These are phyloP conservation scores for Frankliniella fusca DNA, from an alignment of 2,888 invertebrate species.

Conservation along the genomic window DNA sequence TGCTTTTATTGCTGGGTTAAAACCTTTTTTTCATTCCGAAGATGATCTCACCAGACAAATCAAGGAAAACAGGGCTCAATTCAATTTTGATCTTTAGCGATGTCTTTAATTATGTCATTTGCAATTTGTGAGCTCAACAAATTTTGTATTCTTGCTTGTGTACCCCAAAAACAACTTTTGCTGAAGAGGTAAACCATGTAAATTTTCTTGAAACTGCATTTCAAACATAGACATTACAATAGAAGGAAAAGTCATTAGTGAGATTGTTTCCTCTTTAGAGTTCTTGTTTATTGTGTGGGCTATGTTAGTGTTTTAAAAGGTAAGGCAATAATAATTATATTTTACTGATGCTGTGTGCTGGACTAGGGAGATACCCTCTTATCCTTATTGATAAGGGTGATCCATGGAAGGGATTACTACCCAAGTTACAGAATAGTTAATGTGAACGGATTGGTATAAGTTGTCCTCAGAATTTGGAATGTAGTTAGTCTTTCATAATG, in stretches of 20 bases:
- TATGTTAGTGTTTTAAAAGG: neutral
- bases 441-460: neutral
- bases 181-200: neutral
- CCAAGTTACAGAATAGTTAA: neutral
- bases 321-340: neutral
- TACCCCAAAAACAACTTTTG: neutral
- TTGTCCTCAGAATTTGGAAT: neutral
- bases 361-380: too few relatives aligned
- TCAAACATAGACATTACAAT: neutral
- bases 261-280: neutral
- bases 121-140: neutral
- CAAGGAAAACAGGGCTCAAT: neutral
- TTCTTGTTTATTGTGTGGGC: neutral
- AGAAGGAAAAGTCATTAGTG: neutral
- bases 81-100: neutral
- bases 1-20: neutral
- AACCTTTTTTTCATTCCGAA: neutral
- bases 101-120: too few relatives aligned
- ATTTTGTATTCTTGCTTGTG: neutral
- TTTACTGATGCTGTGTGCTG: too few relatives aligned
- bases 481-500: too few relatives aligned
- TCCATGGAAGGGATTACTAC: neutral
- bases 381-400: too few relatives aligned
- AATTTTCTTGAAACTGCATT: neutral
- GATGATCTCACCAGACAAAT: neutral